Evolutionary conservation across 2,888 invertebrate genomes (phyloP).

Genomic region (Spodoptera picta): DNA sequence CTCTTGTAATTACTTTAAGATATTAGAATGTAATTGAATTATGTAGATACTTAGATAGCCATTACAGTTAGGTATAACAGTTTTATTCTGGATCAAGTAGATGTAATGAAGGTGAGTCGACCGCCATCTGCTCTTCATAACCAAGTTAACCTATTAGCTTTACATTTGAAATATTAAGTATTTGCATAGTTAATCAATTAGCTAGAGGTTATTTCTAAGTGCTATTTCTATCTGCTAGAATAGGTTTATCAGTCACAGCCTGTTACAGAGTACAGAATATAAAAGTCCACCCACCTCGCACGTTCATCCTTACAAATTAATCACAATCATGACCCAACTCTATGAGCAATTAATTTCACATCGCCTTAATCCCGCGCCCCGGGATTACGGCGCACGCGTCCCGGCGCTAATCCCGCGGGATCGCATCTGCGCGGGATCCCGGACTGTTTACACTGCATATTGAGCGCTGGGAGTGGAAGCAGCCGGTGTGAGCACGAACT

Average conservation of each 20-base stretch:
- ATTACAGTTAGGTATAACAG: too few species aligned
- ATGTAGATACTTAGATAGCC: too few species aligned
- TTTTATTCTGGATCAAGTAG: too few species aligned
- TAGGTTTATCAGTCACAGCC: not conserved
- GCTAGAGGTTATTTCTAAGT: too few species aligned
- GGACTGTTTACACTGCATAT: conserved; percentile 57
- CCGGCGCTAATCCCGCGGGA: conserved; percentile 55
- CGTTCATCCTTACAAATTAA: conserved; percentile 24
- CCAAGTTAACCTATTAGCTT: too few species aligned
- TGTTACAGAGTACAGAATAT: not conserved
- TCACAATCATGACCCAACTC: conserved; percentile 46
- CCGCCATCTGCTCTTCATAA: too few species aligned
- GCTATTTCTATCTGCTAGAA: too few species aligned
- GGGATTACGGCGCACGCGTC: conserved; percentile 59
- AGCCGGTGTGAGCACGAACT: conserved; percentile 47
- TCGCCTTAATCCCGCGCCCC: conserved; percentile 53
- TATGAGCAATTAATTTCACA: conserved; percentile 58
- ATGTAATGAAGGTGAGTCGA: too few species aligned
- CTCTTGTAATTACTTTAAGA: too few species aligned
- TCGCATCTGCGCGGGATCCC: conserved; percentile 49
- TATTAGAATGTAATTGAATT: too few species aligned
- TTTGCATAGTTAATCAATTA: too few species aligned
- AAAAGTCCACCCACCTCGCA: conserved; percentile 8
- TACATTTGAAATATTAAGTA: too few species aligned
- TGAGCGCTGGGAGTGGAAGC: conserved; percentile 55